Evolutionary conservation across 2,113 vertebrate species (phyloP), one percentile per base, ranked within the genome.

Genomic region (Lota lota): DNA sequence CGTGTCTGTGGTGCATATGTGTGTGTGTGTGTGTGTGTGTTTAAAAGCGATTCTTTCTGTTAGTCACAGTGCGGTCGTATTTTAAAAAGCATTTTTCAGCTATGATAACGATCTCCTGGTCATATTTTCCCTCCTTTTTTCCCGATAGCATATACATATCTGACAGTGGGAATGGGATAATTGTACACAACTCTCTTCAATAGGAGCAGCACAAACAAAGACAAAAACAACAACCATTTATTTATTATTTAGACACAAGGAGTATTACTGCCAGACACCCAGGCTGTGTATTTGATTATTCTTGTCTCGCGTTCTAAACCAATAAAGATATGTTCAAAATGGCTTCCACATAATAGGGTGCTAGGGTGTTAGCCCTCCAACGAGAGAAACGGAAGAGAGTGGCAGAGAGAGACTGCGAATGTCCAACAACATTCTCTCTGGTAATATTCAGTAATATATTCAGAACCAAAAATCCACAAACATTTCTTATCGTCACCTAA

Each of bases 161-260:
- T 86, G 85, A 83, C 84, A 84, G 80, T 87, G 81, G 78, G 85
- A 89, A 86, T 82, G 80, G 79, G 84, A 83, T 88, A 85, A 86
- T 86, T 86, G 78, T 79, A 69, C 72, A 80, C 86, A 88, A 79
- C 58, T 69, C 76, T 87, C 79, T 80, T 82, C 80, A 68, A 61
- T 79, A 85, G 85, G 82, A 86, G 76, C 64, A 6, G 18, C 53
- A 12, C 53, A 54, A 54, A 40, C 36, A 40, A 40, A 85, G 73
- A 54, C 22, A 53, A 67, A 59, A 70, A 76, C 73, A 24, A 78
- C 77, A 83, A 85, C 82, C 81, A 82, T 76, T 74, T 79, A 79
- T 80, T 75, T 78, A 77, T 86, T 70, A 78, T 88, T 84, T 80
- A 67, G 70, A 73, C 76, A 79, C 76, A 53, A 82, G 74, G 33